phyloP scores from a whole-genome alignment of 2,888 invertebrate genomes.

The Heliconius ethilla region DNA sequence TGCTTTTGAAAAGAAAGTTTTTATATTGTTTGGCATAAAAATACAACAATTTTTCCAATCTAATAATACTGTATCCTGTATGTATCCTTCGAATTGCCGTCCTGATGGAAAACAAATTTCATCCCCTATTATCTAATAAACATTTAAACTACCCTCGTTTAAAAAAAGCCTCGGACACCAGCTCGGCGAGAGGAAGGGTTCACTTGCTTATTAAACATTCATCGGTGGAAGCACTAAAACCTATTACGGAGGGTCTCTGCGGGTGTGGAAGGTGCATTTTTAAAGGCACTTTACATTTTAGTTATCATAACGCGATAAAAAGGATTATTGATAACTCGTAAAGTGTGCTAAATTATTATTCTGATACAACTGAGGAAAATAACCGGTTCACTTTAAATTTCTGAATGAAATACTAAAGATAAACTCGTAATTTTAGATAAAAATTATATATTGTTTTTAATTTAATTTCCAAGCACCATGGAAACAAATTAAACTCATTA shows the following conservation, averaged over 20 bases:
- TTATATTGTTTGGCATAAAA: not conserved
- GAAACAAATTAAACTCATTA: too few species aligned
- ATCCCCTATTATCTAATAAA: constrained; percentile 43
- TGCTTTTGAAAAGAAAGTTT: constrained; percentile 28
- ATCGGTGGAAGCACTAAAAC: constrained; percentile 71
- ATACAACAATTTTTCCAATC: constrained; percentile 11
- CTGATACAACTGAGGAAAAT: not conserved
- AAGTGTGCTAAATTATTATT: not conserved
- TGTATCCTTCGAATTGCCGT: constrained; percentile 4
- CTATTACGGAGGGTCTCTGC: constrained; percentile 62
- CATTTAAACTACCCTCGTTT: constrained; percentile 46
- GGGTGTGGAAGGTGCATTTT: constrained; percentile 63
- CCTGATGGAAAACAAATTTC: constrained; percentile 26
- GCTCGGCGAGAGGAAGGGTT: constrained; percentile 65
- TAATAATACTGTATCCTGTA: constrained; percentile 16
- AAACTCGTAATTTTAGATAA: not conserved
- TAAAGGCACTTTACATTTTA: constrained; percentile 51
- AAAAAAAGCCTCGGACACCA: constrained; percentile 46
- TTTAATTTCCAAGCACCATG: too few species aligned
- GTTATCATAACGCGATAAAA: constrained; percentile 19
- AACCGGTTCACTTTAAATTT: not conserved
- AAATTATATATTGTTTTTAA: not conserved
- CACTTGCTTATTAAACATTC: constrained; percentile 71
- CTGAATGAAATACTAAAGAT: constrained; percentile 11
- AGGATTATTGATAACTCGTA: constrained; percentile 16